Base-by-base conservation (phyloP, 2,797 vertebrate genomes). In the Labeo calbasu region DNA sequence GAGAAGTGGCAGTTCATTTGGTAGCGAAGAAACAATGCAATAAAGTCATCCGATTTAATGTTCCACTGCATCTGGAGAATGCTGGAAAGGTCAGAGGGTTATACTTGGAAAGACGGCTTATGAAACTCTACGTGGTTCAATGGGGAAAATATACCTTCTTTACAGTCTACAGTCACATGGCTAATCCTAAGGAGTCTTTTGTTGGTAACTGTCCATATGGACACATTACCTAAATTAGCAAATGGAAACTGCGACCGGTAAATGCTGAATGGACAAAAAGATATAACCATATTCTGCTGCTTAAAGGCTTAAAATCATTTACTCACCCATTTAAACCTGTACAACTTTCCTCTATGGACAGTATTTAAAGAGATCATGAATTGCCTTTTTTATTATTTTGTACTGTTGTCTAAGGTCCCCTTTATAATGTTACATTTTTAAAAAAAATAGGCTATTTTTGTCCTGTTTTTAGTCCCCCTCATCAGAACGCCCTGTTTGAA, bases 91-190 rank as follows among this genome's bases (percentile, higher is more conserved):
- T 43, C 53, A 73, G 28, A 55, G 51, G 21, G 40, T 79, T 40
- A 68, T 79, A n/a, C 77, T 78, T 65, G n/a, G 46, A 59, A 66
- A 79, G 77, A 40, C 21, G 13, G 75, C 32, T 77, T 61, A 59
- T 46, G n/a, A 77, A 77, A 77, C 48, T 23, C 73, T 15, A 14
- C 2, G 7, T 15, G 43, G 59, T 4, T 40, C 5, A 59, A 59
- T 43, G 4, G 21, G 32, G 32, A 5, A 43, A 25, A 77, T 11
- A 59, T 21, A 28, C 15, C 71, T 71, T 17, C 23, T 76, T 11
- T 55, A 40, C 19, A 4, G 10, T 28, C 40, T 55, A 40, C 19
- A 4, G 10, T 28, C 40, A 77, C n/a, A 63, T 63, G 57, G 23
- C 14, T 61, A 46, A 63, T 46, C 40, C 63, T 1, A 48, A 61